These are phyloP conservation scores for Isichthys henryi DNA, from an alignment of 2,113 vertebrate genomes.

Conservation along the genomic window DNA sequence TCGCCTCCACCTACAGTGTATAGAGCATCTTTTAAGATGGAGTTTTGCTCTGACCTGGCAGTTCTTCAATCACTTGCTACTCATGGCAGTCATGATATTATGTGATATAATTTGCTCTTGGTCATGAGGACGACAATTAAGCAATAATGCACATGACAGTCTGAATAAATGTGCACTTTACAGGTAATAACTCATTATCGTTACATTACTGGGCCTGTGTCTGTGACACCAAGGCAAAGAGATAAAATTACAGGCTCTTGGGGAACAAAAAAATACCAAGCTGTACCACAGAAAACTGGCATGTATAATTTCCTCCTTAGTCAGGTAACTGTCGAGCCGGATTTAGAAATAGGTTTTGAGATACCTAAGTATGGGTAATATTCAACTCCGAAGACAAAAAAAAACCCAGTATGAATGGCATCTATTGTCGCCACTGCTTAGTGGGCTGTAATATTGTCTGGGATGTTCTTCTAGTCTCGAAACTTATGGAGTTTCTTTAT, in stretches of 20 bases:
- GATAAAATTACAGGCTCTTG: background rate
- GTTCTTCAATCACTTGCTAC: background rate
- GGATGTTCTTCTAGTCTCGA: background rate
- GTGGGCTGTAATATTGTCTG: slow-evolving; percentile 4
- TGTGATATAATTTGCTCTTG: background rate
- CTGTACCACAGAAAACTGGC: background rate
- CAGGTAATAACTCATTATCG: slow-evolving; percentile 1
- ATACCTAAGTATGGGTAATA: background rate
- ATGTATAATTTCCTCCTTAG: background rate
- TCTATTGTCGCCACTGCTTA: slow-evolving; percentile 12
- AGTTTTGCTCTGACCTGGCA: background rate
- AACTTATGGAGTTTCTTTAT: background rate
- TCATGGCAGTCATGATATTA: background rate
- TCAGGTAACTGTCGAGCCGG: background rate
- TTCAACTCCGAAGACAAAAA: background rate
- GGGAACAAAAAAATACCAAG: background rate
- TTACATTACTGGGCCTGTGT: background rate
- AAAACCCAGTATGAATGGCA: background rate
- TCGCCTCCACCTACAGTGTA: background rate
- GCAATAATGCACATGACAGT: background rate
- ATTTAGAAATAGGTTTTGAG: slow-evolving; percentile 9
- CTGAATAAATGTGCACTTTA: background rate
- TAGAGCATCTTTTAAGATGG: background rate
- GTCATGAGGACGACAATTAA: background rate
- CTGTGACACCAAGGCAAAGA: background rate